Conservation (phyloP, 2,797 vertebrate genomes). For the Fratercula arctica region DNA sequence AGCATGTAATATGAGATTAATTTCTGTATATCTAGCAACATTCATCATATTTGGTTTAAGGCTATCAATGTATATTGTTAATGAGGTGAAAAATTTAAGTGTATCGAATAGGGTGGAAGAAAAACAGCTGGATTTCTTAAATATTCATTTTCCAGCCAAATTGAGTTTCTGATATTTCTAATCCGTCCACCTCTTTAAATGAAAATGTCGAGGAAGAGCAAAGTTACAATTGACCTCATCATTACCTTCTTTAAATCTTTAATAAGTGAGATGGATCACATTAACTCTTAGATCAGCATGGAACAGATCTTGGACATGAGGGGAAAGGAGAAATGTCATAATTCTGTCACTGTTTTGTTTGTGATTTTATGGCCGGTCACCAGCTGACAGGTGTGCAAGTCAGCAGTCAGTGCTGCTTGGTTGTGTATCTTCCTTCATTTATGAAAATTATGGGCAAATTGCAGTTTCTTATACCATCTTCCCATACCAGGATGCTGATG, state of each 20-base stretch:
- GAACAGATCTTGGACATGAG: background rate
- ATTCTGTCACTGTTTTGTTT: background rate
- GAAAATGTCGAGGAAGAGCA: constrained; percentile 14
- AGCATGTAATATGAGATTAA: constrained; percentile 66
- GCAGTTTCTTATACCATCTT: background rate
- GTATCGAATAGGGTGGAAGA: constrained; percentile 29
- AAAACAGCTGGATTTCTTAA: constrained; percentile 55
- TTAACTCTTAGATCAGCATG: background rate
- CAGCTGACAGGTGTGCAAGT: background rate
- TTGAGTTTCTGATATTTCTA: constrained; percentile 66
- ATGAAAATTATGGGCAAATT: background rate
- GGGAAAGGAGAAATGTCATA: background rate
- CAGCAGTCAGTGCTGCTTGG: background rate
- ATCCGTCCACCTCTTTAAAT: constrained; percentile 57
- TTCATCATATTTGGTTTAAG: constrained; percentile 73
- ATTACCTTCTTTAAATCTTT: constrained; percentile 32
- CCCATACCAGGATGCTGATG: background rate
- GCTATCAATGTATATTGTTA: constrained; percentile 71
- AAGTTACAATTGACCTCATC: background rate
- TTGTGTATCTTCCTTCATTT: background rate
- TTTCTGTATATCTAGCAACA: constrained; percentile 69
- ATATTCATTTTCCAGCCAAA: constrained; percentile 60
- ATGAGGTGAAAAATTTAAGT: constrained; percentile 65
- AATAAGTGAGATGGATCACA: background rate
- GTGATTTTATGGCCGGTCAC: background rate